A percentile compares a stretch with the other conserved stretches of the same genome.
Conservation (phyloP, 1,140 invertebrate species). For the Cyphomyrmex costatus region DNA sequence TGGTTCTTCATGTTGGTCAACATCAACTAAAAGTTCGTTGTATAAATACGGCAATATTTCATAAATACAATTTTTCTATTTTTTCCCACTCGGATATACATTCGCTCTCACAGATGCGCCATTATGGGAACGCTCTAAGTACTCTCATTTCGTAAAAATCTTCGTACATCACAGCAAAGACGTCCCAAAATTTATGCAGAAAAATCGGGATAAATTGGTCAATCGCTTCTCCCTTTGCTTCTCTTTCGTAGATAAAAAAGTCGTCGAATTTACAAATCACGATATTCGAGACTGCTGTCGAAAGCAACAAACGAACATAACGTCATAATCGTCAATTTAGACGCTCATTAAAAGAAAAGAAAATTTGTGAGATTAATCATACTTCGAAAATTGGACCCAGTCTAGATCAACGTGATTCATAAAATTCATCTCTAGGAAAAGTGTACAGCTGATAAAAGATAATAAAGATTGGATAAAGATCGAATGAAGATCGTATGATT, state of each 20-base stretch:
- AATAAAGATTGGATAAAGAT: conserved; percentile 37
- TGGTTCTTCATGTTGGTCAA: background rate
- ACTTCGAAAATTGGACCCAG: background rate
- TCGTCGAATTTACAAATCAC: conserved; percentile 39
- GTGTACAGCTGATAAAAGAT: background rate
- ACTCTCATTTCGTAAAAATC: background rate
- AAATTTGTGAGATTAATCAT: background rate
- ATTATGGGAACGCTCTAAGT: background rate
- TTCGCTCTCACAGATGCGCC: background rate
- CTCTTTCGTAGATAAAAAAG: conserved; percentile 8
- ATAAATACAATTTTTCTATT: background rate
- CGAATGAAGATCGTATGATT: conserved; percentile 18
- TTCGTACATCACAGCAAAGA: conserved; percentile 8
- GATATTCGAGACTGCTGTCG: conserved; percentile 9
- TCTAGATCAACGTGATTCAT: conserved; percentile 27
- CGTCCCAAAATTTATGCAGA: background rate
- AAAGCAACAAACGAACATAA: background rate
- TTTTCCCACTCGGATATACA: background rate
- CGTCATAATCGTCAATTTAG: background rate
- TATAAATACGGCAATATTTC: background rate
- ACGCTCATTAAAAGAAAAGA: background rate
- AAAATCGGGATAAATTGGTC: background rate
- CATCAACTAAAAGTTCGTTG: background rate
- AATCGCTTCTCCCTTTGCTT: conserved; percentile 28
- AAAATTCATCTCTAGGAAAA: background rate